Conservation (phyloP, 2,113 vertebrate species). For the Zeus faber region DNA sequence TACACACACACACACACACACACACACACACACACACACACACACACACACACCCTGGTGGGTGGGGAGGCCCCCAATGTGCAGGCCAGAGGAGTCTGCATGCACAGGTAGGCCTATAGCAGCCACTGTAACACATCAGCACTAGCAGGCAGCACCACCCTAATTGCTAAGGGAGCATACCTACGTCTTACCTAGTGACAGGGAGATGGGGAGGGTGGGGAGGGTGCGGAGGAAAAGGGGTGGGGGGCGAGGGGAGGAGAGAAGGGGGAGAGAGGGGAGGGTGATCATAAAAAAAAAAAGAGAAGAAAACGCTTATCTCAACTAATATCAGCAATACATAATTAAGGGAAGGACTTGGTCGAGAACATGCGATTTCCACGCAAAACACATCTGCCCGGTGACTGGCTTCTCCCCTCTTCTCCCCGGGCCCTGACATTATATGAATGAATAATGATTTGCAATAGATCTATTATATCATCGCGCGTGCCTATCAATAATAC, state of each 20-base stretch:
- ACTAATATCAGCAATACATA: constrained; percentile 36
- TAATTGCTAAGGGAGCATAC: constrained; percentile 60
- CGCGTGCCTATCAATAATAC: constrained; percentile 55
- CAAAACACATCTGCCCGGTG: constrained; percentile 14
- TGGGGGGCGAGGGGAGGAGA: neutral
- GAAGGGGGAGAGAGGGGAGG: constrained; percentile 1
- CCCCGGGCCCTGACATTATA: constrained; percentile 26
- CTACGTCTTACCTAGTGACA: constrained; percentile 72
- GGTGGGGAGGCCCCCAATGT: no score
- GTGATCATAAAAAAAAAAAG: constrained; percentile 14
- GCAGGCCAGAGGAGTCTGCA: constrained; percentile 32
- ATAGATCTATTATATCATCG: constrained; percentile 54
- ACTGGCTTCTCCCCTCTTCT: no score
- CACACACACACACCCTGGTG: neutral
- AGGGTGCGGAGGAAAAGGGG: neutral
- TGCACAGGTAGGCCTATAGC: constrained; percentile 66
- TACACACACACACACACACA: neutral
- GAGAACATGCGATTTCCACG: neutral
- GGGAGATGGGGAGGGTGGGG: no score
- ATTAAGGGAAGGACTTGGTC: no score
- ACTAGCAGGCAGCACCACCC: constrained; percentile 62
- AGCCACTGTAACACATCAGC: constrained; percentile 65
- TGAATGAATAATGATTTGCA: constrained; percentile 60
- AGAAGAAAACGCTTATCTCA: constrained; percentile 28
- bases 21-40: no score